Base-by-base conservation (phyloP, 2,888 invertebrate species). In the Emmelina monodactyla region DNA sequence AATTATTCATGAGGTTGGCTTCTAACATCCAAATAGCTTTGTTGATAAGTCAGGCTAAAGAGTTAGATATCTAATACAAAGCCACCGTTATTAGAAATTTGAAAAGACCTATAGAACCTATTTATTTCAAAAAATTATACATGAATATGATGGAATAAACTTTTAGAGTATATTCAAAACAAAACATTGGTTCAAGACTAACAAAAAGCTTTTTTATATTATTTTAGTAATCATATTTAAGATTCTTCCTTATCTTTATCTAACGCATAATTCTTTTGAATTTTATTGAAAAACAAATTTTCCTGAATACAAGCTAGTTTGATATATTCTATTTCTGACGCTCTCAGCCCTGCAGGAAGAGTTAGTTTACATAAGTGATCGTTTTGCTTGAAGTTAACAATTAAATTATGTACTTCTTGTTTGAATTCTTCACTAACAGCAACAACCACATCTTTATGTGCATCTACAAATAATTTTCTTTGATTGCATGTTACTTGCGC, bases 311-410 rank as follows among this genome's bases (percentile, higher is more conserved):
- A 83, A 19, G 65, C 66, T 38, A 68, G 53, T 47, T 64, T 72
- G 22, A 84, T 56, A 47, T 73, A 80, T 11, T 66, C 58, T 16
- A 76, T 57, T 58, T 85, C 84, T 22, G 57, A 55, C 2, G 54
- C 39, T 46, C 68, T 75, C 2, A 85, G 52, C 7, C 66, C 67
- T 30, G 58, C 55, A 1, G 85, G 85, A 28, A 86, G 52, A 12
- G 68, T 60, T 28, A 83, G 60, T 37, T 80, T 72, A 34, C 66
- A 54, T 19, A 80, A 41, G 34, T 73, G 55, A 1, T 38, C 42
- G 55, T 82, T 79, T 7, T 61, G 51, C 38, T 70, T 72, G 37
- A 85, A 80, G 29, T 58, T 64, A 11, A 58, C 59, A 16, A 85
- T 72, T 22, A 83, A 59, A 14, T 62, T 62, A 28, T 70, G 65